Base-by-base conservation (phyloP, 92 coral and sea anemone species). In the Nematostella vectensis region DNA sequence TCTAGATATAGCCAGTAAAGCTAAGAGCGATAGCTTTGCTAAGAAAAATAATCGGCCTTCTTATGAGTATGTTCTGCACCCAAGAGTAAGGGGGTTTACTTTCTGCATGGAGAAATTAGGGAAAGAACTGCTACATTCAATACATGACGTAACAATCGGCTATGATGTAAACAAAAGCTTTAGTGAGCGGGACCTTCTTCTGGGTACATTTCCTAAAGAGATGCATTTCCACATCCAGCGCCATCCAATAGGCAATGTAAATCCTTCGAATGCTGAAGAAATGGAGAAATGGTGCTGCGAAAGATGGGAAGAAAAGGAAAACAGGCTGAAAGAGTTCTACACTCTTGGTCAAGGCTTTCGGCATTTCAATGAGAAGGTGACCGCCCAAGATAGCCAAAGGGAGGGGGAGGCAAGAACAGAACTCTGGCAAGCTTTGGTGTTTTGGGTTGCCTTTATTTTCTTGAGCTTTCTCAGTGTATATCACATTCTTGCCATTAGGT, bases 111-210 rank as follows among this genome's bases (percentile, higher is more conserved):
- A 86, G 58, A 83, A 93, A 49, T 73, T 93, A 11, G 67, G 83
- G 1, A 68, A 74, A 31, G 77, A 78, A n/a, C 71, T 69, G 33
- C 47, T 93, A 21, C 75, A 82, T 50, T 91, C 96, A 11, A 54
- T 93, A 11, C 91, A 86, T 59, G 80, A 93, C 71, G 99, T 93
- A 20, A 93, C 99, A 0, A 78, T 93, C 29, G 99, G 93, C 11
- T 93, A 86, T 72, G 84, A 70, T 19, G 67, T 58, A 16, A 79
- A 78, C 39, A 50, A 74, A 20, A 84, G 91, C 45, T 69, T 40
- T 42, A 64, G 83, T 53, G 99, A 93, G 54, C 21, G 68, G 10
- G 99, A 93, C 48, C 62, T 93, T 18, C 52, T 87, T 0, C 29
- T 31, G 25, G 99, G 99, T 11, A 64, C 69, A 15, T 84, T 86